These are phyloP conservation scores for Luscinia megarhynchos DNA, from an alignment of 2,797 vertebrate genomes.

Conservation along the genomic window DNA sequence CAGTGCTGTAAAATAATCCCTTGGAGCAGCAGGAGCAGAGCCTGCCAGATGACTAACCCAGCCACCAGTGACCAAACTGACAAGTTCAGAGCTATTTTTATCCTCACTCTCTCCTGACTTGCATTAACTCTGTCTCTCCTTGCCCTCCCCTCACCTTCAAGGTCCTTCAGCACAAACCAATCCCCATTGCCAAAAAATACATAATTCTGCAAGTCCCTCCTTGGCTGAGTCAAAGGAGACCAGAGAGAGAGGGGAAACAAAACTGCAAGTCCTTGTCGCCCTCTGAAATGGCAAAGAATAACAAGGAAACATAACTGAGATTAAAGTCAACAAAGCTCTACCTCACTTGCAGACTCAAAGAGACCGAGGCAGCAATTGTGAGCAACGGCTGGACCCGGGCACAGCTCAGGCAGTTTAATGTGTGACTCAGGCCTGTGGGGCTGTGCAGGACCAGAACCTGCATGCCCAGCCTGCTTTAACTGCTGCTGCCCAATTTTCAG, in stretches of 20 bases:
- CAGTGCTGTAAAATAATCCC: conserved; percentile 50
- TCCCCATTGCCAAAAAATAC: fast-evolving
- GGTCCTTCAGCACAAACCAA: neutral
- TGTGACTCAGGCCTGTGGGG: conserved; percentile 24
- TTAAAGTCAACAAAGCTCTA: conserved; percentile 10
- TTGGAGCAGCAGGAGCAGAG: conserved; percentile 49
- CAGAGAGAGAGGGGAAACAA: neutral
- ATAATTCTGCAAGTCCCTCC: neutral
- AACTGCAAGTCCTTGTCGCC: neutral
- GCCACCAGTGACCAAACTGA: conserved; percentile 51
- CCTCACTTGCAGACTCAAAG: neutral
- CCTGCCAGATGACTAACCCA: conserved; percentile 76
- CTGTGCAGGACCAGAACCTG: neutral
- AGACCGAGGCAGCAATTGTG: neutral
- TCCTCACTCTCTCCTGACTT: conserved; percentile 53
- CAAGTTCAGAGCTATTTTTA: conserved; percentile 69
- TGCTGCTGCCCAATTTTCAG: neutral
- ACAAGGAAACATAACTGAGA: neutral
- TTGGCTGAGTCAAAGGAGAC: neutral
- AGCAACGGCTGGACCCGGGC: neutral
- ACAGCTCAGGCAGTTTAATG: neutral
- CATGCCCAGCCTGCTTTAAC: neutral
- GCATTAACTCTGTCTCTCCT: conserved; percentile 53
- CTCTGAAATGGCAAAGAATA: conserved; percentile 1
- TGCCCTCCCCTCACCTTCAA: conserved; percentile 33